phyloP scores from a whole-genome alignment of 2,797 vertebrate genomes.

The Clarias pachynema region DNA sequence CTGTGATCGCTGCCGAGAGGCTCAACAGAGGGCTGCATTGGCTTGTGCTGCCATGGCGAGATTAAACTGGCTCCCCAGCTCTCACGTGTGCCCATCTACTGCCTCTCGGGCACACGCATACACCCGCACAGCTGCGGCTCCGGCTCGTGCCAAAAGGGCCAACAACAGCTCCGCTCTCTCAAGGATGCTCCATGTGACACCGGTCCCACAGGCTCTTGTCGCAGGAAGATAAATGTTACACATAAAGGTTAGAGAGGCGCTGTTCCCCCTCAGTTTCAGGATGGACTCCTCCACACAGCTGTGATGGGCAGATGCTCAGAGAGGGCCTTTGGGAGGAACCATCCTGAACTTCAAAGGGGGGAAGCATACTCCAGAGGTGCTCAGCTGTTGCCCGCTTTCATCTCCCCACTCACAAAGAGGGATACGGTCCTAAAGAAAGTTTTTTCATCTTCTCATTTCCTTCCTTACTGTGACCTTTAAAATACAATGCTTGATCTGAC shows the following conservation, averaged over 20 bases:
- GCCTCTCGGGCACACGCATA: slow-evolving; percentile 9
- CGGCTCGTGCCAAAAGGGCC: slow-evolving; percentile 29
- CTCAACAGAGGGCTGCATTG: slow-evolving; percentile 50
- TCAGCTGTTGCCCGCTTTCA: slow-evolving; percentile 42
- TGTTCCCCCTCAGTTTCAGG: slow-evolving; percentile 54
- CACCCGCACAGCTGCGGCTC: slow-evolving; percentile 37
- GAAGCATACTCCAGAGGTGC: slow-evolving; percentile 13
- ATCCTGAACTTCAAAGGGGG: slow-evolving; percentile 48
- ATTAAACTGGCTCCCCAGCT: slow-evolving; percentile 65
- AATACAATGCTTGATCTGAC: neutral
- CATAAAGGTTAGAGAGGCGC: slow-evolving; percentile 48
- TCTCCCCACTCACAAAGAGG: slow-evolving; percentile 20
- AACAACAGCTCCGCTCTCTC: slow-evolving; percentile 4
- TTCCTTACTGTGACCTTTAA: slow-evolving; percentile 12
- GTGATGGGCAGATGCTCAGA: slow-evolving; percentile 74
- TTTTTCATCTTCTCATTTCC: neutral
- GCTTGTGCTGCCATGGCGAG: slow-evolving; percentile 62
- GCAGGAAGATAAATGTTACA: slow-evolving; percentile 42
- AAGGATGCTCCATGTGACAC: slow-evolving; percentile 27
- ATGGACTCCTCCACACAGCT: slow-evolving; percentile 70
- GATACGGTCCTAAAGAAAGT: slow-evolving; percentile 3
- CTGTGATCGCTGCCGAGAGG: slow-evolving; percentile 61
- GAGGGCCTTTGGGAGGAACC: slow-evolving; percentile 45
- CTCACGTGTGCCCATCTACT: slow-evolving; percentile 36
- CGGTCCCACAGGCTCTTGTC: slow-evolving; percentile 30